These are phyloP conservation scores for Fissipunctia ypsillon DNA, from an alignment of 2,888 invertebrate genomes.

Conservation along the genomic window DNA sequence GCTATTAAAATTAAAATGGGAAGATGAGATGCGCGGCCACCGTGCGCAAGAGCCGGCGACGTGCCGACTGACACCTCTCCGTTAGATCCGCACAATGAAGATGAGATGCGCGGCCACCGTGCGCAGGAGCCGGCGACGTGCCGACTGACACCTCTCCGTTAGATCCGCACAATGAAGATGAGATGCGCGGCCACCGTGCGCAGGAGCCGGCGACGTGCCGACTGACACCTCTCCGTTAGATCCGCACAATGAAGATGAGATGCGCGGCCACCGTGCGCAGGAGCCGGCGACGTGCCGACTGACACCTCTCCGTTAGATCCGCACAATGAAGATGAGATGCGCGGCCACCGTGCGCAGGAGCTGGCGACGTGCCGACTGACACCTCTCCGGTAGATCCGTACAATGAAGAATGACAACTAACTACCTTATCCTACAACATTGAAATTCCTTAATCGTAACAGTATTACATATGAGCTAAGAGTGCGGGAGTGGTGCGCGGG, in stretches of 20 bases:
- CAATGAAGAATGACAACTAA: constrained; percentile 81
- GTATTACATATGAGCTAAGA: constrained; percentile 67
- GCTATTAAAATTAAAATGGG: constrained; percentile 88
- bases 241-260: constrained; percentile 73
- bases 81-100: constrained; percentile 69
- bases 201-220: constrained; percentile 60
- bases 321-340: constrained; percentile 78
- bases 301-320: constrained; percentile 60
- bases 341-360: constrained; percentile 59
- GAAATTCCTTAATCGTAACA: constrained; percentile 79
- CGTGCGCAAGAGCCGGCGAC: constrained; percentile 59
- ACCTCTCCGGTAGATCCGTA: constrained; percentile 62
- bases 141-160: constrained; percentile 58
- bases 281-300: constrained; percentile 60
- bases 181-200: constrained; percentile 54
- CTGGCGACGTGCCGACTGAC: constrained; percentile 58
- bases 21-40: constrained; percentile 77
- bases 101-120: constrained; percentile 63
- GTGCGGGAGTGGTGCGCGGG: constrained; percentile 64
- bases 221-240: constrained; percentile 58
- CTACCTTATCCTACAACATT: constrained; percentile 86
- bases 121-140: constrained; percentile 60
- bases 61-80: constrained; percentile 59
- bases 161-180: constrained; percentile 72
- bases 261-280: constrained; percentile 54